phyloP scores from a whole-genome alignment of 2,888 invertebrate genomes.

The Trichogramma evanescens region DNA sequence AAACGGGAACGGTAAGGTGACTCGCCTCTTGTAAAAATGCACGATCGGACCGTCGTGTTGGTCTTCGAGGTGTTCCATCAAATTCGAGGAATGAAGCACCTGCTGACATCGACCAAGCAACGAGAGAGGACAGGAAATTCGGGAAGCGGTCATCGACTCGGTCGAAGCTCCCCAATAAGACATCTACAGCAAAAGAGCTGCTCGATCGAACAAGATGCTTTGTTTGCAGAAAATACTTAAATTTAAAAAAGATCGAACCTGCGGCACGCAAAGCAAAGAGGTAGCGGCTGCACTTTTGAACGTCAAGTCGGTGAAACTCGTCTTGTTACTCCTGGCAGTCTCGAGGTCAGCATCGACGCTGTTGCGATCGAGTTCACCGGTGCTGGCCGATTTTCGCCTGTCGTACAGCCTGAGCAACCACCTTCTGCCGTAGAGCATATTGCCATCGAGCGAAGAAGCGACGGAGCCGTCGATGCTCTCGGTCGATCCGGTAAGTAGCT shows the following conservation, averaged over 20 bases:
- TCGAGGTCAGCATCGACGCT: constrained; percentile 8
- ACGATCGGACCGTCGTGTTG: constrained; percentile 34
- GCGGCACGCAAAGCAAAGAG: constrained; percentile 29
- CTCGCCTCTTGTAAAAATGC: constrained; percentile 33
- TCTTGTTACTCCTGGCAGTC: not conserved
- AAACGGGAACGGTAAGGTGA: constrained; percentile 33
- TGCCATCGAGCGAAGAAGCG: constrained; percentile 3
- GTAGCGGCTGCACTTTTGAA: constrained; percentile 10
- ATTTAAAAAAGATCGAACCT: constrained; percentile 6
- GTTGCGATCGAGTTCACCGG: constrained; percentile 33
- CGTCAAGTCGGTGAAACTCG: constrained; percentile 4
- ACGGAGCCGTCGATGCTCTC: constrained; percentile 15
- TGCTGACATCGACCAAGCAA: constrained; percentile 29
- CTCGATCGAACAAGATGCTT: not conserved
- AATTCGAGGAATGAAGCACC: constrained; percentile 25
- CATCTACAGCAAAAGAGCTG: constrained; percentile 20
- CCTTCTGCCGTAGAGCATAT: constrained; percentile 20
- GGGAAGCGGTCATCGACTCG: constrained; percentile 32
- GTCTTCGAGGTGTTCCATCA: constrained; percentile 35
- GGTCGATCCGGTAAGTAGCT: not conserved
- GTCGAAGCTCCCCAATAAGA: constrained; percentile 40
- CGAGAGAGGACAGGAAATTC: constrained; percentile 33
- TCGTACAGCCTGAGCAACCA: constrained; percentile 29
- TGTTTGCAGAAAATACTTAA: not conserved
- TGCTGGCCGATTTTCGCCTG: constrained; percentile 41